Evolutionary conservation across 2,888 invertebrate species (phyloP).

Genomic region (Trileptium ribeirensis): DNA sequence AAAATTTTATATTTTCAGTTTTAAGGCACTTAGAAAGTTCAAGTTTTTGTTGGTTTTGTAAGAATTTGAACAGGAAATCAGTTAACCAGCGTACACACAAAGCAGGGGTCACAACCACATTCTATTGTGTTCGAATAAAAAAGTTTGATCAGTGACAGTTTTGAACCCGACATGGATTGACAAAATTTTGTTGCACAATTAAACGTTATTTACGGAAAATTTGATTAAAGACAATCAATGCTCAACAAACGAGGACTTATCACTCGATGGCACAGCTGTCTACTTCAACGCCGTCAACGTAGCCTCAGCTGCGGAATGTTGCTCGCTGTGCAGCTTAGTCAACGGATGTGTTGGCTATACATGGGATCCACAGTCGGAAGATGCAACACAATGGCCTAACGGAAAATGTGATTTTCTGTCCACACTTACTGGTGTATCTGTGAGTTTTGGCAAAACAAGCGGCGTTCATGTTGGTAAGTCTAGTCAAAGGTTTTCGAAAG

Average conservation of each 20-base stretch:
- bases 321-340: not conserved
- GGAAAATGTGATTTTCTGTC: not conserved
- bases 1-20: too few species aligned
- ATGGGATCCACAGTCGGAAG: not conserved
- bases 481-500: too few species aligned
- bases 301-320: not conserved
- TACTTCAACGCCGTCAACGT: not conserved
- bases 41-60: too few species aligned
- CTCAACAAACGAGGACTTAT: not conserved
- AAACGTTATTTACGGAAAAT: too few species aligned
- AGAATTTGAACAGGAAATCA: too few species aligned
- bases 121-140: too few species aligned
- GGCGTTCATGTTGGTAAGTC: not conserved
- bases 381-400: not conserved
- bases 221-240: not conserved
- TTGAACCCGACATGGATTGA: too few species aligned
- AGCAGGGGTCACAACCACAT: too few species aligned
- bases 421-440: not conserved
- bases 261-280: not conserved
- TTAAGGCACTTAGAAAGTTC: too few species aligned
- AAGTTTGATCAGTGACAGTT: too few species aligned
- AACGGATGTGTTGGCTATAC: not conserved
- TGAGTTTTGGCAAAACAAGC: not conserved
- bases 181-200: too few species aligned
- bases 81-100: too few species aligned